Conservation (phyloP, 2,113 vertebrate species). For the Nanorana parkeri region DNA sequence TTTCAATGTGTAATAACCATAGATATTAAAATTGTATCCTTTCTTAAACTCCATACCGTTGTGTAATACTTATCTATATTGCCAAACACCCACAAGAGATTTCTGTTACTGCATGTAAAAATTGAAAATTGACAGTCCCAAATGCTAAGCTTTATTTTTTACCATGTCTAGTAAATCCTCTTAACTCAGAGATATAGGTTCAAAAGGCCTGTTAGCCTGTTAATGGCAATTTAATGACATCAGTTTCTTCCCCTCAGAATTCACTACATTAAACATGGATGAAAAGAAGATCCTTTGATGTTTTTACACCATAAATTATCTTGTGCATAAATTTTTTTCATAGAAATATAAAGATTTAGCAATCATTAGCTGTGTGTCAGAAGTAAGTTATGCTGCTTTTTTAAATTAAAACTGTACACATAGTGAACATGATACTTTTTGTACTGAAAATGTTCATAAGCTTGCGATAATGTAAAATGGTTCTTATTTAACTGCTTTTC, state of each 20-base stretch:
- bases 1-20: slow-evolving; percentile 11
- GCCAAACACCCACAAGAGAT: slow-evolving; percentile 15
- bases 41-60: slow-evolving; percentile 2
- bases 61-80: slow-evolving; percentile 31
- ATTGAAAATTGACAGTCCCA: slow-evolving; percentile 31
- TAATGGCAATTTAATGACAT: slow-evolving; percentile 37
- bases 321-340: not conserved
- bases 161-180: slow-evolving; percentile 43
- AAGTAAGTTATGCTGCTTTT: not conserved
- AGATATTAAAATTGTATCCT: not conserved
- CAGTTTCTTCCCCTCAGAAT: slow-evolving; percentile 19
- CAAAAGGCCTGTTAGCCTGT: slow-evolving; percentile 28
- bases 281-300: slow-evolving; percentile 31
- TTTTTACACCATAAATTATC: slow-evolving; percentile 12
- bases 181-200: slow-evolving; percentile 36
- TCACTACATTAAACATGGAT: slow-evolving; percentile 17
- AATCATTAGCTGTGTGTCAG: not conserved
- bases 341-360: slow-evolving; percentile 9
- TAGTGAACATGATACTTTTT: too few relatives aligned
- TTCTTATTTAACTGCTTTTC: too few relatives aligned
- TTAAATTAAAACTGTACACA: too few relatives aligned
- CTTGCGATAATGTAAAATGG: too few relatives aligned
- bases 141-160: slow-evolving; percentile 40
- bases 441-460: too few relatives aligned
- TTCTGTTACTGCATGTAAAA: slow-evolving; percentile 14